These are phyloP conservation scores for Leptoteleia sp. DNA, from an alignment of 1,140 invertebrate genomes.

Conservation along the genomic window DNA sequence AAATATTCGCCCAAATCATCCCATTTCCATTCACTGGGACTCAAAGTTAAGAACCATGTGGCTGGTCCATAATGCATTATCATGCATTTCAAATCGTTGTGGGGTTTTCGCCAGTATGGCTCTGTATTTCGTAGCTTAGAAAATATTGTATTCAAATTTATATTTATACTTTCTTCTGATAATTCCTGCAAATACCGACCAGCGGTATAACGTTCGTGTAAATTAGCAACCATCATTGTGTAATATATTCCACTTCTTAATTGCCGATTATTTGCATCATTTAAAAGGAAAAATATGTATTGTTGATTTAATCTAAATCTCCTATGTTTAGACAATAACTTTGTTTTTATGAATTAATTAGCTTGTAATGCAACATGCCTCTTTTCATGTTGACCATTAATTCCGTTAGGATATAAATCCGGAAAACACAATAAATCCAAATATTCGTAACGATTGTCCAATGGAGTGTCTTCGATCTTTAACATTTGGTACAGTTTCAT, in stretches of 20 bases:
- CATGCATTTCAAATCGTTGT: conserved; percentile 67
- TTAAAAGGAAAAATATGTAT: conserved; percentile 70
- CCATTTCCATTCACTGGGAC: conserved; percentile 73
- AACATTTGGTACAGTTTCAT: conserved; percentile 70
- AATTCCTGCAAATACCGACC: conserved; percentile 22
- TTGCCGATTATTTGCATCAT: conserved; percentile 66
- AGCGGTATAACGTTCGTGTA: conserved; percentile 49
- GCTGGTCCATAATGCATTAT: conserved; percentile 71
- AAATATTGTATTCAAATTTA: conserved; percentile 68
- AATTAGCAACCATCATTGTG: conserved; percentile 69
- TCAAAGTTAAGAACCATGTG: conserved; percentile 76
- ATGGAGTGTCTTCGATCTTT: conserved; percentile 59
- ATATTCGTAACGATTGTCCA: conserved; percentile 55
- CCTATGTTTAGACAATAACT: conserved; percentile 63
- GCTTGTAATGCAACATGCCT: conserved; percentile 50
- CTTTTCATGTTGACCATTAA: conserved; percentile 66
- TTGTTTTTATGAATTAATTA: conserved; percentile 67
- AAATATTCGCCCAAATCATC: conserved; percentile 55
- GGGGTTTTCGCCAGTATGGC: conserved; percentile 63
- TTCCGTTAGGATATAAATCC: conserved; percentile 68
- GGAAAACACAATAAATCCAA: conserved; percentile 71
- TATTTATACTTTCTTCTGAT: conserved; percentile 42
- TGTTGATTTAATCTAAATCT: conserved; percentile 68
- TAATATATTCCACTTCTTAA: conserved; percentile 52
- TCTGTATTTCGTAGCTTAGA: conserved; percentile 63